Base-by-base conservation (phyloP, 1,140 invertebrate genomes). In the Aricia agestis region DNA sequence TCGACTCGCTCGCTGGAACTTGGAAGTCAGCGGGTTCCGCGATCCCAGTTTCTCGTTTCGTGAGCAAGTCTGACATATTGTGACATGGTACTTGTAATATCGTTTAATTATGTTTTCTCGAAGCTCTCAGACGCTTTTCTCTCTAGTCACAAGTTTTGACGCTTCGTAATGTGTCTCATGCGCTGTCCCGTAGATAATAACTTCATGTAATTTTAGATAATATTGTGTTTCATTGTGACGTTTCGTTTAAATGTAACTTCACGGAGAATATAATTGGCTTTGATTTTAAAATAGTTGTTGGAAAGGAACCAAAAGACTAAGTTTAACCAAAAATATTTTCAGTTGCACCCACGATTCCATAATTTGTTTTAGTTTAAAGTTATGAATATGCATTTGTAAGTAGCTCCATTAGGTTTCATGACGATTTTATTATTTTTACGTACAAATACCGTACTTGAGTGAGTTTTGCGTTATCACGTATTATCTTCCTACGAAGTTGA, bases 81-180 rank as follows among this genome's bases (percentile, higher is more conserved):
- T 76, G 66, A 80, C 74, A 69, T 76, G 79, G 67, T 81, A 77
- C 74, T 79, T 76, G 19, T 63, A 67, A 71, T 78, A 78, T 78
- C 78, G 73, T 80, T 74, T 79, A 74, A 83, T 78, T 79, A 79
- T 79, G 78, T 86, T 85, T 84, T 78, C 74, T 71, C 72, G 77
- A 77, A 80, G 78, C 78, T 70, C 69, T 76, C 75, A 63, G 72
- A 72, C 74, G 76, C 80, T 81, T 83, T 72, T 80, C 68, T 77
- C 79, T 87, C 87, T 90, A 90, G 86, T 90, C 87, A 89, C 74
- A 67, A 71, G 72, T 71, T 78, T 78, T 32, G 80, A 83, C 80
- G 79, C 74, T 76, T 74, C 6, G 67, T 68, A 68, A 74, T 81
- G 78, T 83, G 80, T 85, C 77, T 71, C 36, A 82, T 70, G 65